phyloP scores from a whole-genome alignment of 2,113 vertebrate genomes.

The Burhinus bistriatus region DNA sequence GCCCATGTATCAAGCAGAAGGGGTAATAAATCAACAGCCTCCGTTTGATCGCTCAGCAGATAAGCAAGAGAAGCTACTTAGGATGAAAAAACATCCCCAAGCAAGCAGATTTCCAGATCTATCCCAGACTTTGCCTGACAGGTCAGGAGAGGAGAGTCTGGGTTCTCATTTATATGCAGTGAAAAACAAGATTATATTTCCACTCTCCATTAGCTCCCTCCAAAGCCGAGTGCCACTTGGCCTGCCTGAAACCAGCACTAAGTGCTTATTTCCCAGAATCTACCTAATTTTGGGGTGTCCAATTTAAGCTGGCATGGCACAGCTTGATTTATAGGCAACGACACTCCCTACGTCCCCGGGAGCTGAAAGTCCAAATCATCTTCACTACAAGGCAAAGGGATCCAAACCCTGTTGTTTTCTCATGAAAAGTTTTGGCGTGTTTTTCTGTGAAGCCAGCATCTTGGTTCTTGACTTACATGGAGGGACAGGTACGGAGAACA shows the following conservation, averaged over 20 bases:
- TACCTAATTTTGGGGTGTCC: not conserved
- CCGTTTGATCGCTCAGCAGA: not conserved
- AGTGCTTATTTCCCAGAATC: not conserved
- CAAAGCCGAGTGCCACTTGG: not conserved
- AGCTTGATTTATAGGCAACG: not conserved
- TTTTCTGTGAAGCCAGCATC: not conserved
- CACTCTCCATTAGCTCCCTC: not conserved
- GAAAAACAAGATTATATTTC: not conserved
- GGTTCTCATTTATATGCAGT: not conserved
- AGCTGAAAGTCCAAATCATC: not conserved
- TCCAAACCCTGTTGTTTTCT: not conserved
- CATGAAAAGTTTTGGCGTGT: not conserved
- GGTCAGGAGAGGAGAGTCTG: not conserved
- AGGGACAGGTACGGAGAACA: not conserved
- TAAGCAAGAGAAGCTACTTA: conserved; percentile 5
- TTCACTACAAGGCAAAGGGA: not conserved
- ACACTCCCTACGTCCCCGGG: not conserved
- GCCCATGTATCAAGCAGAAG: conserved; percentile 30
- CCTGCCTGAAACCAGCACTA: not conserved
- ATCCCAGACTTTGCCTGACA: not conserved
- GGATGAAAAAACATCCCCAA: not conserved
- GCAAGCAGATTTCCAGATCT: not conserved
- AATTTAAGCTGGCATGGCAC: not conserved
- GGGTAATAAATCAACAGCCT: conserved; percentile 28
- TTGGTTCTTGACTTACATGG: not conserved